These are phyloP conservation scores for Nesidiocoris tenuis DNA, from an alignment of 2,888 invertebrate genomes.

Conservation along the genomic window DNA sequence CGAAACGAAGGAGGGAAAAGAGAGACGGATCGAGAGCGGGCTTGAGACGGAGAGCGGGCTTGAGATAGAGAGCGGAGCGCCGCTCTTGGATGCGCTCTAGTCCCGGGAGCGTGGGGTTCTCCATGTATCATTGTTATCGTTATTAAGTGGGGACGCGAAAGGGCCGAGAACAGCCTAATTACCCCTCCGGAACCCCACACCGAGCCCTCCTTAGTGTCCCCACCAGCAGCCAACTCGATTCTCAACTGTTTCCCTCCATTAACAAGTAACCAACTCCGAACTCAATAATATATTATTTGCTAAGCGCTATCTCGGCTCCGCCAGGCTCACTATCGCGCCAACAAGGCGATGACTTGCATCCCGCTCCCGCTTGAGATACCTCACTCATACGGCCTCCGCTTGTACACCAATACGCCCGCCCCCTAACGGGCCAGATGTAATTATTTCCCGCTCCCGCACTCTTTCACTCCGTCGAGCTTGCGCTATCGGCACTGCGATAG, in stretches of 20 bases:
- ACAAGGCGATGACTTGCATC: conserved; percentile 36
- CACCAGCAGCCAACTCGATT: no score
- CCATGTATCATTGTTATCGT: conserved; percentile 45
- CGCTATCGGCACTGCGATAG: no score
- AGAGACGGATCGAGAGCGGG: neutral
- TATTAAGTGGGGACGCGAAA: conserved; percentile 44
- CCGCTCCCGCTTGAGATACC: neutral
- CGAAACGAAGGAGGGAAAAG: conserved; percentile 1
- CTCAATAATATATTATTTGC: conserved; percentile 45
- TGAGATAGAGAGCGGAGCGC: neutral
- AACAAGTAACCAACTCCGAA: conserved; percentile 44
- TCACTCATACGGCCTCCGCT: neutral
- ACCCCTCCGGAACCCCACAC: conserved; percentile 9
- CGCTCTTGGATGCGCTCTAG: neutral
- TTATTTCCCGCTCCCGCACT: neutral
- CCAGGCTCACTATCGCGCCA: conserved; percentile 33
- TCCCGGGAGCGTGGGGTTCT: neutral
- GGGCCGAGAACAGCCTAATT: conserved; percentile 41
- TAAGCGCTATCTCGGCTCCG: conserved; percentile 39
- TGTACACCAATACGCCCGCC: no score
- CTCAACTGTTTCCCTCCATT: conserved; percentile 19
- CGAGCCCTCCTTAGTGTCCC: neutral
- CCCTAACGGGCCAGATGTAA: no score
- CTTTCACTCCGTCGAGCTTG: no score
- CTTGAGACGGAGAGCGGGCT: neutral